Percentiles rank a stretch among this genome's conserved stretches.
Conservation (phyloP, 2,797 vertebrate genomes). For the Pipistrellus kuhlii region DNA sequence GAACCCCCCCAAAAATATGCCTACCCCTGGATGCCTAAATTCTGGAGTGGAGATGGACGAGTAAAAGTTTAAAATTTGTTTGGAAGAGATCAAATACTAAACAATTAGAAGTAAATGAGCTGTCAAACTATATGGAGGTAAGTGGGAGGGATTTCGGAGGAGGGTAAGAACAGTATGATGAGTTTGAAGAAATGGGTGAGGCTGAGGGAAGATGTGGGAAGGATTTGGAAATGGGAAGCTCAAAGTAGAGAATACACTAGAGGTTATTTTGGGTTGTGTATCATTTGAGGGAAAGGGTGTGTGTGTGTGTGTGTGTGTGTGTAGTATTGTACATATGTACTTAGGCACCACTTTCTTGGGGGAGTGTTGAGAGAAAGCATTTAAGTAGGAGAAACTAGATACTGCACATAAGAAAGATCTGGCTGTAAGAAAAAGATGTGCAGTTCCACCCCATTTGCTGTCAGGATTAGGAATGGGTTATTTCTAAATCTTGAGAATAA, state of each 20-base stretch:
- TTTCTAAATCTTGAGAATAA: constrained; percentile 12
- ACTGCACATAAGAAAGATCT: not conserved
- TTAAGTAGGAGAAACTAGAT: not conserved
- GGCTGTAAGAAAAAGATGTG: not conserved
- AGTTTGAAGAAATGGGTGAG: not conserved
- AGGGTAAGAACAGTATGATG: not conserved
- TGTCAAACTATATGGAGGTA: not conserved
- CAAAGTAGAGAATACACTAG: not conserved
- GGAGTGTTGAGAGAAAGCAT: not conserved
- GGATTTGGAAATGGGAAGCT: not conserved
- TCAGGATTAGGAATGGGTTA: not conserved
- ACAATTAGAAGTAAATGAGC: not conserved
- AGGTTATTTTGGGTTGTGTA: not conserved
- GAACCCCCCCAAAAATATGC: not conserved
- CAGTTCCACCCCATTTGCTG: not conserved
- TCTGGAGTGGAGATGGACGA: not conserved
- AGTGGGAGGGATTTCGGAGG: not conserved
- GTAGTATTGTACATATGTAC: not conserved
- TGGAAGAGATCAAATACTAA: not conserved
- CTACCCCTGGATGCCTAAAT: not conserved
- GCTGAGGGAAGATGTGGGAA: not conserved
- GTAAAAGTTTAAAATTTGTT: constrained; percentile 32
- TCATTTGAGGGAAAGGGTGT: not conserved
- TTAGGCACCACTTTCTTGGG: not conserved
- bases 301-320: not conserved